Conservation (phyloP, 2,888 invertebrate species). For the Aromia moschata region DNA sequence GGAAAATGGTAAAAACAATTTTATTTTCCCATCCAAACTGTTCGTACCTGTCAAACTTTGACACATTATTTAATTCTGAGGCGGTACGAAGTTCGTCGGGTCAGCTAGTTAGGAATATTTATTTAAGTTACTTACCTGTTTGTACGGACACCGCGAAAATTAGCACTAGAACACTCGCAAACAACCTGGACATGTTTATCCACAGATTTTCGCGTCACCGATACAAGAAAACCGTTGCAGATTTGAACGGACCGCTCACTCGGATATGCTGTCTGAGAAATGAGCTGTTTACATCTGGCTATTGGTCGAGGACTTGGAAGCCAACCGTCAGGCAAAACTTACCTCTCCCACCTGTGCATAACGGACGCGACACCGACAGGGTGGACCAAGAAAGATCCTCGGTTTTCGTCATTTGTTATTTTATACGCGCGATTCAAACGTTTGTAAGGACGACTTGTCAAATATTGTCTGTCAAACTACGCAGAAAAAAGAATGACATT, state of each 20-base stretch:
- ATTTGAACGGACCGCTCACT: not conserved
- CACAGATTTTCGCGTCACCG: not conserved
- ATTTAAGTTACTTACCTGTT: conserved; percentile 2
- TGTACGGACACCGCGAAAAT: not conserved
- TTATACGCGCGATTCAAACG: no score
- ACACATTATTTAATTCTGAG: no score
- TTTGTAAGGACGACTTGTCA: no score
- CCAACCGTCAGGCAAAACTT: not conserved
- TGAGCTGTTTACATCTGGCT: not conserved
- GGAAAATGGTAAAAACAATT: no score
- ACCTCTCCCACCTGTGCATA: conserved; percentile 8
- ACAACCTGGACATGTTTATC: conserved; percentile 6
- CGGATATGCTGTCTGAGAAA: not conserved
- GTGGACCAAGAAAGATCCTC: not conserved
- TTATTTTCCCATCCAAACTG: no score
- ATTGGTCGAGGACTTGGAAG: not conserved
- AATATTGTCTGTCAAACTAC: no score
- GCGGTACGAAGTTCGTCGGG: no score
- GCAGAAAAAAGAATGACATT: no score
- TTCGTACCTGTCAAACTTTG: no score
- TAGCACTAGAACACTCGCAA: conserved; percentile 10
- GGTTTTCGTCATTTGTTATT: no score
- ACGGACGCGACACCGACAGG: not conserved
- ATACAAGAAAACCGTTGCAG: not conserved
- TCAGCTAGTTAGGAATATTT: no score